Conservation (phyloP, 2,888 invertebrate species). For the Priocnemis perturbator region DNA sequence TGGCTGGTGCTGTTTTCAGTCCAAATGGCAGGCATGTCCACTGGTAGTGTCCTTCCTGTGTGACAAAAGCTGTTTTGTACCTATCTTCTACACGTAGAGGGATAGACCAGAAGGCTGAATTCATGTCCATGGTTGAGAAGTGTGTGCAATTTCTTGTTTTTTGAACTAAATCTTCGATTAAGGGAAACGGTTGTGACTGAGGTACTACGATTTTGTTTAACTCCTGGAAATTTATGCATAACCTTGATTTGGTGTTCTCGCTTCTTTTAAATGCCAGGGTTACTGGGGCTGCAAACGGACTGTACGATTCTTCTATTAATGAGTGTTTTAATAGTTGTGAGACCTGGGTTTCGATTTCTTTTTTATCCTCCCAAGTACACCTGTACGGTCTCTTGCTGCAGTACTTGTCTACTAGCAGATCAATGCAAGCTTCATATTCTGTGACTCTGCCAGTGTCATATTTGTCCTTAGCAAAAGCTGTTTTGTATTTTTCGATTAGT, state of each 20-base stretch:
- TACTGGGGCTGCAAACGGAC: too few relatives aligned
- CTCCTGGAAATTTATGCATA: constrained; percentile 24
- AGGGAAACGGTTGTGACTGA: too few relatives aligned
- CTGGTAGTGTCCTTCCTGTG: too few relatives aligned
- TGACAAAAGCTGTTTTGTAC: too few relatives aligned
- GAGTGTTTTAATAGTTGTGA: constrained; percentile 43
- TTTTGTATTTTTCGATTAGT: constrained; percentile 34
- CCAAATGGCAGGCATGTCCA: too few relatives aligned
- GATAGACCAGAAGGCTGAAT: constrained; percentile 33
- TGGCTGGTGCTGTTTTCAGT: constrained; percentile 7
- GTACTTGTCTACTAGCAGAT: constrained; percentile 45
- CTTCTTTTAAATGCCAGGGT: too few relatives aligned
- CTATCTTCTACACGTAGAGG: constrained; percentile 25
- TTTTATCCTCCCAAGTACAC: constrained; percentile 45
- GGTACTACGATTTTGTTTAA: constrained; percentile 34
- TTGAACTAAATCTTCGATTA: constrained; percentile 34
- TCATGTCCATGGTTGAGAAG: constrained; percentile 21
- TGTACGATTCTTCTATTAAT: constrained; percentile 53
- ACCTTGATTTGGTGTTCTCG: constrained; percentile 8
- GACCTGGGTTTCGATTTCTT: constrained; percentile 53
- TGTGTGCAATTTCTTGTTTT: constrained; percentile 34
- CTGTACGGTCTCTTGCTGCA: constrained; percentile 44
- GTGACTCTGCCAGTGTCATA: constrained; percentile 49
- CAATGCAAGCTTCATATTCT: constrained; percentile 44
- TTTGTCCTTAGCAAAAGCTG: constrained; percentile 42